Evolutionary conservation across 2,113 vertebrate species (phyloP).

Genomic region (Carassius carassius): DNA sequence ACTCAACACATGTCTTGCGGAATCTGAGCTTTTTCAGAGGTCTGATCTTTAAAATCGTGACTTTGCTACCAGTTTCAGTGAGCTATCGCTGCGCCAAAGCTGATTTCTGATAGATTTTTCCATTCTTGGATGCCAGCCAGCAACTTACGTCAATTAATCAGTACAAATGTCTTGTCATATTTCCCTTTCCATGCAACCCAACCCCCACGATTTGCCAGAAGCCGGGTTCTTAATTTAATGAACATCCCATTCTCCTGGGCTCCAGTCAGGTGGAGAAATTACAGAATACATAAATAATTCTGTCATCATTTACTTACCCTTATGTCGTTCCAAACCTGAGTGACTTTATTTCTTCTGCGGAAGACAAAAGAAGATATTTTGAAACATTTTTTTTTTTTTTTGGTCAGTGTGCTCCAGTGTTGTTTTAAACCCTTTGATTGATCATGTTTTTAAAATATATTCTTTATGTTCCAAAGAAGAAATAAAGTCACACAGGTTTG

Average conservation of each 20-base stretch:
- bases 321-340: background rate
- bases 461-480: no score
- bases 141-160: slow-evolving; percentile 61
- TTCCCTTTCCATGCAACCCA: slow-evolving; percentile 51
- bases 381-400: background rate
- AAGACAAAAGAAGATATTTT: background rate
- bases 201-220: slow-evolving; percentile 31
- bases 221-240: slow-evolving; percentile 41
- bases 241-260: slow-evolving; percentile 4
- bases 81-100: slow-evolving; percentile 41
- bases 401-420: background rate
- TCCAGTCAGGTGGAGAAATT: background rate
- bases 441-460: no score
- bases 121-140: slow-evolving; percentile 52
- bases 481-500: no score
- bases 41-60: slow-evolving; percentile 7
- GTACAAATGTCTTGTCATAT: slow-evolving; percentile 50
- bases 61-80: background rate
- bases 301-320: background rate
- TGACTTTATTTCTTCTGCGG: background rate
- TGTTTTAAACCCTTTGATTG: no score
- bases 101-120: slow-evolving; percentile 60
- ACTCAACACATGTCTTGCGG: background rate
- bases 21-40: background rate
- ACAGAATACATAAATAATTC: background rate